These are phyloP conservation scores for Drepana falcataria DNA, from an alignment of 2,888 invertebrate genomes.

Conservation along the genomic window DNA sequence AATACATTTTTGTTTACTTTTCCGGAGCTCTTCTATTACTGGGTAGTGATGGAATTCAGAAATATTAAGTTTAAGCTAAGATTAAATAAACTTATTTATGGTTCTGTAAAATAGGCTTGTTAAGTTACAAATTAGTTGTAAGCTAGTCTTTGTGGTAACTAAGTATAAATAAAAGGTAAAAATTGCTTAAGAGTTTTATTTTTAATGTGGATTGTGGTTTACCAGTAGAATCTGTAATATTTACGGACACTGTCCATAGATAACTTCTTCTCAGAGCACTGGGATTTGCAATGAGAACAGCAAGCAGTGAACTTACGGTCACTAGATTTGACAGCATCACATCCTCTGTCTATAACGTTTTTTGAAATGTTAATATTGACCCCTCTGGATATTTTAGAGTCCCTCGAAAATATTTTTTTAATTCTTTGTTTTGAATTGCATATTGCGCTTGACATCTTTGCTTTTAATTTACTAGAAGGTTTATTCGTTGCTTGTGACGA, in stretches of 20 bases:
- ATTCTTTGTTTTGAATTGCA: conserved; percentile 1
- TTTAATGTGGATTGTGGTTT: background rate
- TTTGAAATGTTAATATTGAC: background rate
- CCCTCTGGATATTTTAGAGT: background rate
- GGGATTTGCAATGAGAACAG: background rate
- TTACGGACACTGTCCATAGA: background rate
- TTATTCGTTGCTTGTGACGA: background rate
- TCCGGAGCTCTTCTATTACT: conserved; percentile 13
- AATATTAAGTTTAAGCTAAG: conserved; percentile 34
- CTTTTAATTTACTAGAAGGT: background rate
- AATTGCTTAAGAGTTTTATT: conserved; percentile 22
- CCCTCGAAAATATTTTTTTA: background rate
- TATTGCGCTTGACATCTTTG: background rate
- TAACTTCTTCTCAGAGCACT: background rate
- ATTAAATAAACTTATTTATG: conserved; percentile 56
- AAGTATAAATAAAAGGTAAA: conserved; percentile 41
- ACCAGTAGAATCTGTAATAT: background rate
- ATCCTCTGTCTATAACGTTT: background rate
- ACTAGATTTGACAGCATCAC: background rate
- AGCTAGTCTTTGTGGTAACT: conserved; percentile 72
- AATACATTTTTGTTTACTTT: conserved; percentile 11
- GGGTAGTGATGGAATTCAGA: background rate
- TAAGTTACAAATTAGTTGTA: conserved; percentile 77
- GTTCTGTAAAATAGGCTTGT: conserved; percentile 53
- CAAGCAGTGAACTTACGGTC: background rate